Evolutionary conservation across 64 coral and sea anemone genomes (phyloP).

Genomic region (Pocillopora damicornis): DNA sequence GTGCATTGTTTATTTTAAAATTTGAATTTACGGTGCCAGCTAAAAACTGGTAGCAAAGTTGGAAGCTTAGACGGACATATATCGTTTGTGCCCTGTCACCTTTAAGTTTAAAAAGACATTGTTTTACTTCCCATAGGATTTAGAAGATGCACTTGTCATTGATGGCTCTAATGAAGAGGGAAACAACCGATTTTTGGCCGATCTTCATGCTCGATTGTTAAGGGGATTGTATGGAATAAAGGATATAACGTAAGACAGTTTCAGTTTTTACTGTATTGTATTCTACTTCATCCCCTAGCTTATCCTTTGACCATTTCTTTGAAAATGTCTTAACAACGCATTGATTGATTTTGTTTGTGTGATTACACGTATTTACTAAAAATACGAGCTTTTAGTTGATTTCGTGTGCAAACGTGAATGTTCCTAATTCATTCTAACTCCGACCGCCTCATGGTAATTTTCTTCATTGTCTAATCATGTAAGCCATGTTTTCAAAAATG

Average conservation of each 20-base stretch:
- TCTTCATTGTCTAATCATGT: constrained; percentile 18
- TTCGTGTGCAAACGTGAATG: constrained; percentile 46
- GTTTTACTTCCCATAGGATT: constrained; percentile 73
- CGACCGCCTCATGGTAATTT: constrained; percentile 39
- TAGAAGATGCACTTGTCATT: constrained; percentile 90
- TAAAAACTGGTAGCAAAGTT: constrained; percentile 23
- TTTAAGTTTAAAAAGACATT: constrained; percentile 54
- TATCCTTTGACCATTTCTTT: constrained; percentile 30
- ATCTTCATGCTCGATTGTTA: constrained; percentile 88
- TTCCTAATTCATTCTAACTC: constrained; percentile 5
- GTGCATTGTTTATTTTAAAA: constrained; percentile 32
- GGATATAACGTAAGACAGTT: constrained; percentile 85
- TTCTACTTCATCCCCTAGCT: constrained; percentile 20
- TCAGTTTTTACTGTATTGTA: constrained; percentile 22
- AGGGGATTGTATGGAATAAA: constrained; percentile 88
- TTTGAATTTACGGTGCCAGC: constrained; percentile 3
- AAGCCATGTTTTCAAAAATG: constrained; percentile 12
- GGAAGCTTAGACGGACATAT: constrained; percentile 21
- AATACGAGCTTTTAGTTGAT: constrained; percentile 29
- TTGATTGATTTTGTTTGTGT: constrained; percentile 48
- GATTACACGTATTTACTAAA: constrained; percentile 16
- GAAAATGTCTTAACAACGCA: constrained; percentile 31
- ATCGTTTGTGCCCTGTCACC: constrained; percentile 16
- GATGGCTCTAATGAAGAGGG: constrained; percentile 84
- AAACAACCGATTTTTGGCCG: constrained; percentile 89